Percentiles rank a stretch among this genome's conserved stretches.
Conservation (phyloP, 2,113 vertebrate genomes). For the Parotia lawesii region DNA sequence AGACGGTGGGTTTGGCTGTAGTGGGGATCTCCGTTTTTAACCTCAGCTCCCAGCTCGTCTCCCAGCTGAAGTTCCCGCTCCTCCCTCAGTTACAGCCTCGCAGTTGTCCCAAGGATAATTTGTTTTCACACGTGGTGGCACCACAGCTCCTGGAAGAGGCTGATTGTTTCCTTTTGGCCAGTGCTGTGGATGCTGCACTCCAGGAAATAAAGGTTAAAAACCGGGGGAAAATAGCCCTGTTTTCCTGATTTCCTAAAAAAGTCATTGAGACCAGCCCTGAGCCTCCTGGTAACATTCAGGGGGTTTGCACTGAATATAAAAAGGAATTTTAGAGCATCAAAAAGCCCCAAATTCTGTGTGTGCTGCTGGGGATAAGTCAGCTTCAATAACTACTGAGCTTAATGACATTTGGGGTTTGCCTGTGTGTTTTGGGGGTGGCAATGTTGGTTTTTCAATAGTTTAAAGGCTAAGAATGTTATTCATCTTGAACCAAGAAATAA, state of each 20-base stretch:
- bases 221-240: not conserved
- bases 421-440: not conserved
- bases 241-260: not conserved
- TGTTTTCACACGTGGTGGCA: slow-evolving; percentile 11
- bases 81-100: not conserved
- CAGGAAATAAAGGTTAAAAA: not conserved
- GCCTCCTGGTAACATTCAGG: not conserved
- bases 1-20: not conserved
- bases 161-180: not conserved
- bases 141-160: not conserved
- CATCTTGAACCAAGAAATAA: not conserved
- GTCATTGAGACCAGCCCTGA: not conserved
- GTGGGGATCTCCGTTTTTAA: not conserved
- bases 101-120: not conserved
- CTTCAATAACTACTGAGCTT: not conserved
- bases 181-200: not conserved
- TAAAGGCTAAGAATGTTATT: not conserved
- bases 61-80: not conserved
- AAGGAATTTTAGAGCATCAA: not conserved
- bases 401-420: not conserved
- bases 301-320: not conserved
- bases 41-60: not conserved
- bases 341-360: not conserved
- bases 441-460: not conserved
- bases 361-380: not conserved